Conservation (phyloP, 2,113 vertebrate genomes). For the Sardina pilchardus region DNA sequence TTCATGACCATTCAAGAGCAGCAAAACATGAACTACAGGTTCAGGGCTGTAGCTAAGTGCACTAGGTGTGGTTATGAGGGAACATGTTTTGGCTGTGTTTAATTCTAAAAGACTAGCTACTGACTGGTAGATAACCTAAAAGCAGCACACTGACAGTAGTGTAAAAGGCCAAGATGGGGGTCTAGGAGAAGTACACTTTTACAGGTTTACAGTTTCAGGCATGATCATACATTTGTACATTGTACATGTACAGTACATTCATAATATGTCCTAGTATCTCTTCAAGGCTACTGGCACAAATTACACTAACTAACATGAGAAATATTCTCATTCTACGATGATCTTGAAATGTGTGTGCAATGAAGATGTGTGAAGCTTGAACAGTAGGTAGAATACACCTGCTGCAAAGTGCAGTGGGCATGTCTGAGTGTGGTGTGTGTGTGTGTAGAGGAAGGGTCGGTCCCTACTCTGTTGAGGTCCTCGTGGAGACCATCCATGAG, state of each 20-base stretch:
- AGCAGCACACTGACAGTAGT: neutral
- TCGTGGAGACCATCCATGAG: slow-evolving; percentile 98
- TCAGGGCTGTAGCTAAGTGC: neutral
- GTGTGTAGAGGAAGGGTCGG: neutral
- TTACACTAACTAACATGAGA: too few species aligned
- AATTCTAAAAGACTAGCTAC: neutral
- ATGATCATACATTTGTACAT: too few species aligned
- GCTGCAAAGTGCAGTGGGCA: neutral
- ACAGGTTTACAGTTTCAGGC: neutral
- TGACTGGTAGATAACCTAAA: neutral
- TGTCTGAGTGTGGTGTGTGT: neutral
- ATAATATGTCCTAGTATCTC: too few species aligned
- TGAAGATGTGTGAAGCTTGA: neutral
- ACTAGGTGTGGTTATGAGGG: neutral
- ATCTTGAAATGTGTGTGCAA: neutral
- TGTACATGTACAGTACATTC: too few species aligned
- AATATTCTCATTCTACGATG: neutral
- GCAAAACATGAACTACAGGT: slow-evolving; percentile 21
- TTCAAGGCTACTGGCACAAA: too few species aligned
- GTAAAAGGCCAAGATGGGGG: neutral
- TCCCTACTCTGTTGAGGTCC: slow-evolving; percentile 93
- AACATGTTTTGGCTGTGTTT: slow-evolving; percentile 11
- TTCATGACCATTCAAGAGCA: slow-evolving; percentile 20
- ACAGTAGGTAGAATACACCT: neutral
- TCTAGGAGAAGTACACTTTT: neutral